Base-by-base conservation (phyloP, 2,113 vertebrate genomes). In the Ornithorhynchus anatinus region DNA sequence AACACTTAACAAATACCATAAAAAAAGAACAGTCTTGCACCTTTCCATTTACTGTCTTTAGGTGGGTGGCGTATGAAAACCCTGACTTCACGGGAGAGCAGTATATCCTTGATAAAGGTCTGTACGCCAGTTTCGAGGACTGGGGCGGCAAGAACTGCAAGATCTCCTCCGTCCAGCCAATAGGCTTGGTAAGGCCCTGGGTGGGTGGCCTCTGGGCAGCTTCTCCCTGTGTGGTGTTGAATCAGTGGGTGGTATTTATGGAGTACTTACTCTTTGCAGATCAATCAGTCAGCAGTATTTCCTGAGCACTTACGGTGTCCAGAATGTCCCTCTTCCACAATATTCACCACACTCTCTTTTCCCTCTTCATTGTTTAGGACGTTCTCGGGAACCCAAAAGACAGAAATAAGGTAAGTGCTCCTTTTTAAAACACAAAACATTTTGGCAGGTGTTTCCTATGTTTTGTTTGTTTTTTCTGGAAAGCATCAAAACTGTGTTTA, bases 51-150 rank as follows among this genome's bases (percentile, higher is more conserved):
- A n/a, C n/a, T n/a, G n/a, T n/a, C n/a, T n/a, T 56, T 77, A 99
- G 98, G 16, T 99, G 98, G 98, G 95, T 98, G 74, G 95, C 93
- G 13, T 99, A 99, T 76, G 96, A 99, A 86, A 94, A 96, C 32
- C 90, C 95, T 1, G 94, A 93, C 11, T 99, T 99, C 86, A 95
- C 93, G 0, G 98, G 98, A 25, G 95, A 98, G 69, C 89, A 96
- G 47, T 98, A 97, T 10, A 54, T 99, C 43, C 85, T 99, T 79
- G 93, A 97, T 82, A 98, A 96, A 89, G 98, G 97, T 72, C 81
- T 97, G 5, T 99, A 99, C 23, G 81, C 92, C 40, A 90, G 59
- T 71, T 92, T 90, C 3, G 95, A 96, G 63, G 94, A 97, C 76
- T 99, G 98, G 98, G 96, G 96, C 31, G 94, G 92, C 19, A 90